Percentiles rank a stretch among this genome's conserved stretches.
phyloP scores from a whole-genome alignment of 2,113 vertebrate species.

The Saguinus midas region DNA sequence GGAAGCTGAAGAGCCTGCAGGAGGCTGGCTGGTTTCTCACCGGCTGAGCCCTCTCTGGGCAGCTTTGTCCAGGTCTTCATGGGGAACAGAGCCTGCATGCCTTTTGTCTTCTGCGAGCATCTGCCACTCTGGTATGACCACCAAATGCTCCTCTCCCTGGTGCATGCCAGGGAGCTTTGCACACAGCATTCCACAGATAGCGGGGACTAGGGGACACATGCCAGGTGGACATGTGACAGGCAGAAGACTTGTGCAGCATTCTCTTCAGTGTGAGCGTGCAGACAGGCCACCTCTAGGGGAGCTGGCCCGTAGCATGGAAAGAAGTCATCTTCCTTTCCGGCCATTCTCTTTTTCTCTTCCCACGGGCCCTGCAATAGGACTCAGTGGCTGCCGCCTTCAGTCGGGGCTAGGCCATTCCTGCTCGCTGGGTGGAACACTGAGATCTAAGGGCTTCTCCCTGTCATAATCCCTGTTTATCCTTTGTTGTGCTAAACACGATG shows the following conservation, averaged over 20 bases:
- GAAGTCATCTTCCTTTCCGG: fast-evolving
- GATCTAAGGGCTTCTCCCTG: not conserved
- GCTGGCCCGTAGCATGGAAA: fast-evolving
- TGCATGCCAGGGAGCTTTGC: not conserved
- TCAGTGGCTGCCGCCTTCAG: not conserved
- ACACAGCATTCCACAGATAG: not conserved
- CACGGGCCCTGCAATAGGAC: not conserved
- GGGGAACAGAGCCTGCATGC: not conserved
- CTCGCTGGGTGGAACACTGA: not conserved
- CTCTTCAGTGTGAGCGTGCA: fast-evolving
- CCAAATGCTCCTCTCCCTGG: not conserved
- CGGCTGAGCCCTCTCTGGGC: no score
- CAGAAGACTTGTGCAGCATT: not conserved
- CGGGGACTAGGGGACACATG: not conserved
- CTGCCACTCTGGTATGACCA: not conserved
- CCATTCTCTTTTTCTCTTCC: no score
- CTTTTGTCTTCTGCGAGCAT: not conserved
- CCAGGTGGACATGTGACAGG: not conserved
- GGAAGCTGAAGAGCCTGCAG: not conserved
- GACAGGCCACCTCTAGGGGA: not conserved
- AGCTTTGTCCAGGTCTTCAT: not conserved
- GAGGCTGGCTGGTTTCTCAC: not conserved
- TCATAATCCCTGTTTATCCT: conserved; percentile 24
- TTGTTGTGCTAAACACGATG: not conserved
- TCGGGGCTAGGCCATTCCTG: conserved; percentile 33